These are phyloP conservation scores for Meandrina meandrites DNA, from an alignment of 92 coral and sea anemone species.

Conservation along the genomic window DNA sequence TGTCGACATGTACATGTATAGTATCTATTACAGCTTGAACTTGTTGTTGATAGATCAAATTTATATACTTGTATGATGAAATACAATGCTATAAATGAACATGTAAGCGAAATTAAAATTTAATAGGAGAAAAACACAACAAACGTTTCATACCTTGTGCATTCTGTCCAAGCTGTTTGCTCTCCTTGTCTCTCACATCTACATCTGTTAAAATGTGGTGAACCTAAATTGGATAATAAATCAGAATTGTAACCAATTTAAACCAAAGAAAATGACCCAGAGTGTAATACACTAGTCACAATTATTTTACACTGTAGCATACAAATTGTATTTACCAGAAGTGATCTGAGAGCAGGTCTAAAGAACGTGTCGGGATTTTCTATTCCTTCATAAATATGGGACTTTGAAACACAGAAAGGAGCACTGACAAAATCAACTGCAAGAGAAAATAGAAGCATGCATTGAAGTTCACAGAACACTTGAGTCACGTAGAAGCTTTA, in stretches of 20 bases:
- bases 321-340: constrained; percentile 66
- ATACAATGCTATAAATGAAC: too few species aligned
- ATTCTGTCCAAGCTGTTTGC: constrained; percentile 71
- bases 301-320: too few species aligned
- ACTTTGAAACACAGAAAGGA: constrained; percentile 90
- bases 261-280: too few species aligned
- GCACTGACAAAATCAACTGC: constrained; percentile 97
- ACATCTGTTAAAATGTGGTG: constrained; percentile 68
- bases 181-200: constrained; percentile 79
- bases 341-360: constrained; percentile 92
- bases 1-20: too few species aligned
- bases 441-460: constrained; percentile 5
- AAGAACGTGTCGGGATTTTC: constrained; percentile 86
- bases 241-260: not conserved
- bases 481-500: not conserved
- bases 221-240: constrained; percentile 36
- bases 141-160: constrained; percentile 60
- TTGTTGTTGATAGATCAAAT: too few species aligned
- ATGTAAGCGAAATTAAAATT: too few species aligned
- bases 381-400: constrained; percentile 87
- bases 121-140: too few species aligned
- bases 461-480: not conserved
- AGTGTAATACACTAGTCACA: too few species aligned
- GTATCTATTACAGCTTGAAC: too few species aligned
- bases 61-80: too few species aligned